Evolutionary conservation across 1,140 invertebrate genomes (phyloP), one percentile per base, ranked within the genome.

Genomic region (Berghia stephanieae): DNA sequence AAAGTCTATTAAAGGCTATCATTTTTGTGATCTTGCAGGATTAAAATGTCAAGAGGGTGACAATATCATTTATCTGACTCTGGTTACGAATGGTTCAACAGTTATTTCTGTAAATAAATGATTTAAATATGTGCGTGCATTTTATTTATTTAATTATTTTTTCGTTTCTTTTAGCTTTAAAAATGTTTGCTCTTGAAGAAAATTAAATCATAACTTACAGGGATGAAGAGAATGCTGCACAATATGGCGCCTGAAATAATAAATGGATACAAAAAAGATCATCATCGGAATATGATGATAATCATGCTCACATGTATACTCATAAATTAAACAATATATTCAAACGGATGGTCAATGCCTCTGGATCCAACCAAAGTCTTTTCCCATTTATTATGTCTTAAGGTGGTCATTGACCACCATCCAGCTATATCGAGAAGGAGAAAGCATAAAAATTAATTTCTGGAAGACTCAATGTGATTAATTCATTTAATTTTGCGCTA

Each of bases 171-270:
- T 21, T 16, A 63, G 8, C 27, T 63, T 18, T 63, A 8, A 63
- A 16, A 63, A 31, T 18, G 8, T 27, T 27, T 34, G 6, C 38
- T 27, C 18, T 34, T 34, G 27, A 34, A 67, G 6, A n/a, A 36
- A 40, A 67, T 4, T 24, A 67, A 67, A 4, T 27, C 21, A 8
- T 16, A 68, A 86, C 86, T 86, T 77, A 87, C 86, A 31, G 86
- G 86, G 55, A 88, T 86, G 27, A 88, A 83, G 34, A 88, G 77
- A 55, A 86, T 85, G 78, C 85, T 85, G 42, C 81, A 85, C 49
- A 88, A 67, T 21, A 88, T 80, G 27, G 86, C 84, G 43, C 86
- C 86, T 88, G 80, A 44, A 83, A 80, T 46, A 46, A 68, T 40
- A 72, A 36, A 44, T 43, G 18, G 13, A 44, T 8, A 68, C 2